Evolutionary conservation across 2,888 invertebrate genomes (phyloP).

Genomic region (Drosophila leonis): DNA sequence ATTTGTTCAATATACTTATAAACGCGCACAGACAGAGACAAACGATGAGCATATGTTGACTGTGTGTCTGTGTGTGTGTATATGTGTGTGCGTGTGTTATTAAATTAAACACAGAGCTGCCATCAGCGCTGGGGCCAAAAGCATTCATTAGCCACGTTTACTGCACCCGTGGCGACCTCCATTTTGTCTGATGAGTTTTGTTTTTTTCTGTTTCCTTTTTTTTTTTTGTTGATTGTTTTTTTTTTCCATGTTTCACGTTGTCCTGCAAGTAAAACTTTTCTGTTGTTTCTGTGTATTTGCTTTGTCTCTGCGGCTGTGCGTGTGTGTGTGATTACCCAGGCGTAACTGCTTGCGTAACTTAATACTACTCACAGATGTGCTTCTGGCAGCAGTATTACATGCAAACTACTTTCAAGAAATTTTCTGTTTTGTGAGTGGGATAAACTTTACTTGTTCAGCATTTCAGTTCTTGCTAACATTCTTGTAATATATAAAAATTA

Average conservation of each 20-base stretch:
- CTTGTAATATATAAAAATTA: neutral
- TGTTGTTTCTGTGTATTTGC: constrained; percentile 51
- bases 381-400: constrained; percentile 4
- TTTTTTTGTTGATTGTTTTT: constrained; percentile 8
- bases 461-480: too few relatives aligned
- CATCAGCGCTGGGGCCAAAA: constrained; percentile 77
- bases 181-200: constrained; percentile 78
- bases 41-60: constrained; percentile 59
- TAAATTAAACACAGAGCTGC: constrained; percentile 73
- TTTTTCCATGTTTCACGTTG: constrained; percentile 25
- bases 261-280: constrained; percentile 65
- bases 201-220: constrained; percentile 15
- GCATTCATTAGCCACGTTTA: constrained; percentile 81
- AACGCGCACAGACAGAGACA: constrained; percentile 52
- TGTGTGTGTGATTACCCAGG: constrained; percentile 35
- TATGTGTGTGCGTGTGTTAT: constrained; percentile 63
- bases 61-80: constrained; percentile 38
- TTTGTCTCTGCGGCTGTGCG: constrained; percentile 21
- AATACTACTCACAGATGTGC: constrained; percentile 12
- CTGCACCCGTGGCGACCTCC: constrained; percentile 82
- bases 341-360: constrained; percentile 10
- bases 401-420: neutral
- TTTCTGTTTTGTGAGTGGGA: neutral
- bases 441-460: neutral
- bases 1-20: constrained; percentile 77